Evolutionary conservation across 1,140 invertebrate genomes (phyloP), one percentile per base, ranked within the genome.

Genomic region (Drosophila nasuta): DNA sequence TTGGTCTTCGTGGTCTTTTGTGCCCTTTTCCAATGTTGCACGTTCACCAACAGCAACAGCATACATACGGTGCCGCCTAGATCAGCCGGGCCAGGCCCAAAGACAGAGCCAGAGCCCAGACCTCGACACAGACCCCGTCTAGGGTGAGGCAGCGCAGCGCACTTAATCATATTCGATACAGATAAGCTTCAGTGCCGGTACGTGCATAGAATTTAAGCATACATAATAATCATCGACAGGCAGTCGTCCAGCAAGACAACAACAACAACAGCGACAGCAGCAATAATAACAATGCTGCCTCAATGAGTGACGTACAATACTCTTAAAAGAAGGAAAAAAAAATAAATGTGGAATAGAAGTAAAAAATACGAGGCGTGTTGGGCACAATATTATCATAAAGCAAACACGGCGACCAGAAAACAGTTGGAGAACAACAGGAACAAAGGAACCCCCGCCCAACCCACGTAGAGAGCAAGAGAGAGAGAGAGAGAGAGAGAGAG

Each of bases 161-260:
- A 88, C 85, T 88, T 89, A 89, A 89, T 89, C 85, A 89, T 89
- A 89, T 89, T 89, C 85, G 85, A 89, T 89, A 89, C 85, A 89
- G 85, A 89, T 89, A 89, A 89, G 85, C 85, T 89, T 89, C 85
- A 89, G 65, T 85, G 85, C 85, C 78, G 68, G 75, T 76, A 89
- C 85, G 85, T 89, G 85, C 85, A 89, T 89, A 85, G 85, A 89
- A 88, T 88, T 89, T 89, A 76, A 83, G 81, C 85, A 89, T 89
- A 89, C 80, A 88, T 88, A 88, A 88, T 88, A 88, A 88, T 88
- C 83, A 88, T 83, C 77, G 77, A 75, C 79, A 79, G 70, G 64
- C 81, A 71, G 71, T 60, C 64, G 65, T 68, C 57, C 59, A 38
- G 51, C 45, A 58, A 33, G 64, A 56, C 3, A 41, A 41, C 69